Conservation (phyloP, 2,113 vertebrate species). For the Aldabrachelys gigantea region DNA sequence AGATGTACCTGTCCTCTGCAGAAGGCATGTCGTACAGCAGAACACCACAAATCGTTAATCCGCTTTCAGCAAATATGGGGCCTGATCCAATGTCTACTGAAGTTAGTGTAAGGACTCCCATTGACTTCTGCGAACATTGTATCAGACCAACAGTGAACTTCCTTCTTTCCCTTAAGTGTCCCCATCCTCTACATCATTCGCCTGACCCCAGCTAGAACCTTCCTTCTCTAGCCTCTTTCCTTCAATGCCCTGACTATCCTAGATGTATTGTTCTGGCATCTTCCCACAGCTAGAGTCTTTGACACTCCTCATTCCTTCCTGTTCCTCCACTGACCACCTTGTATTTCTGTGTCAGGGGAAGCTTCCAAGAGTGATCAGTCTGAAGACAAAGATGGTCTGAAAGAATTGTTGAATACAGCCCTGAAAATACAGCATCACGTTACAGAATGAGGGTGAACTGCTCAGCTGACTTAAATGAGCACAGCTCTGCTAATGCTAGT, state of each 20-base stretch:
- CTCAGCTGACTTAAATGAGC: not conserved
- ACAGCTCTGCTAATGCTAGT: not conserved
- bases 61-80: not conserved
- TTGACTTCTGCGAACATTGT: not conserved
- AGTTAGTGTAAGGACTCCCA: not conserved
- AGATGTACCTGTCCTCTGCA: not conserved
- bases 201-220: not conserved
- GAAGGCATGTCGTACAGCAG: fast-evolving
- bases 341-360: not conserved
- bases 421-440: not conserved
- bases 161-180: not conserved
- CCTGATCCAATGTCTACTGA: not conserved
- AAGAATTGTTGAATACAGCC: conserved; percentile 15
- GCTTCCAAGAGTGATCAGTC: not conserved
- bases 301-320: not conserved
- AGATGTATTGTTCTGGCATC: not conserved
- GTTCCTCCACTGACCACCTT: not conserved
- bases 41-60: not conserved
- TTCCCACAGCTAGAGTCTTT: not conserved
- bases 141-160: not conserved
- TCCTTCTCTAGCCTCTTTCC: not conserved
- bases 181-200: not conserved
- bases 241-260: not conserved
- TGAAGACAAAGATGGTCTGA: not conserved
- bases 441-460: not conserved